These are phyloP conservation scores for Venusia cambrica DNA, from an alignment of 2,888 invertebrate genomes.

Conservation along the genomic window DNA sequence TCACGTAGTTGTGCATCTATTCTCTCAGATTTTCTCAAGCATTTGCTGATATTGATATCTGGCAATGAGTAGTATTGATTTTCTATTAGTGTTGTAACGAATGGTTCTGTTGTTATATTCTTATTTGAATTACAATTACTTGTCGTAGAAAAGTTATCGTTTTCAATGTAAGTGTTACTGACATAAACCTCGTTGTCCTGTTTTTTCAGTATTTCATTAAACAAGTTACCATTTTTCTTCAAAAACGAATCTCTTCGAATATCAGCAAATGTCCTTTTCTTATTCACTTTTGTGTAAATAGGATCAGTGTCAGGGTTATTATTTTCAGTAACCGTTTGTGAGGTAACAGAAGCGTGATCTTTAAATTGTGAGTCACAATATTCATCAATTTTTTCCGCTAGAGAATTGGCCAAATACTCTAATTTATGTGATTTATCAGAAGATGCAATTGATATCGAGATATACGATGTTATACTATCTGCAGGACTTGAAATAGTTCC, in stretches of 20 bases:
- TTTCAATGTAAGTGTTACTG: conserved; percentile 65
- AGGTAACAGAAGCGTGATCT: conserved; percentile 54
- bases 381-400: conserved; percentile 78
- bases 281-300: conserved; percentile 69
- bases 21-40: conserved; percentile 85
- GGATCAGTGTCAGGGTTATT: conserved; percentile 58
- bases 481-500: conserved; percentile 71
- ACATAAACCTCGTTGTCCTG: conserved; percentile 62
- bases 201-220: conserved; percentile 55
- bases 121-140: conserved; percentile 63
- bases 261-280: conserved; percentile 80
- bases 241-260: conserved; percentile 61
- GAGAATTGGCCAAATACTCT: conserved; percentile 73
- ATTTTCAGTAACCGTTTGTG: conserved; percentile 47
- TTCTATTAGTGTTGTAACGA: conserved; percentile 77
- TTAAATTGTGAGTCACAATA: conserved; percentile 74
- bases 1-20: conserved; percentile 85
- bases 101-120: conserved; percentile 75
- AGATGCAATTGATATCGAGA: conserved; percentile 75
- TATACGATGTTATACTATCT: conserved; percentile 76
- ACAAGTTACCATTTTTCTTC: conserved; percentile 58
- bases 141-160: conserved; percentile 61
- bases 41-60: conserved; percentile 85
- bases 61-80: conserved; percentile 87
- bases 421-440: conserved; percentile 74